Conservation (phyloP, 1,140 invertebrate species). For the Hormaphis cornu region DNA sequence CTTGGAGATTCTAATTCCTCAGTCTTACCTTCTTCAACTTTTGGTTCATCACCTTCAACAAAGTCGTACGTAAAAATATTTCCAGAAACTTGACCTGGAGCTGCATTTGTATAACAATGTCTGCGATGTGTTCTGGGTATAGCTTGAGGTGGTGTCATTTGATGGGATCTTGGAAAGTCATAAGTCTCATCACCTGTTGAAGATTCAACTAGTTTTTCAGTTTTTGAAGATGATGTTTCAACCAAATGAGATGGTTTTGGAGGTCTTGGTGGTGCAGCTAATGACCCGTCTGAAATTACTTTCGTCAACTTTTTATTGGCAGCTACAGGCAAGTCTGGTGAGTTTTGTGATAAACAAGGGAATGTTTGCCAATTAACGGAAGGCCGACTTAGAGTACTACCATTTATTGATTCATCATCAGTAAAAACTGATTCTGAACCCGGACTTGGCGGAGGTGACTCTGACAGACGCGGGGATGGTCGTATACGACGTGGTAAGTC, state of each 20-base stretch:
- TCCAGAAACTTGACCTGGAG: slow-evolving; percentile 47
- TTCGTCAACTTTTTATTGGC: slow-evolving; percentile 32
- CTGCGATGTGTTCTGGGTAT: slow-evolving; percentile 38
- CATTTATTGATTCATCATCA: slow-evolving; percentile 47
- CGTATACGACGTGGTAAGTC: slow-evolving; percentile 46
- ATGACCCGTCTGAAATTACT: slow-evolving; percentile 37
- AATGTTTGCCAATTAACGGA: slow-evolving; percentile 51
- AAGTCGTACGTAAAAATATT: slow-evolving; percentile 52
- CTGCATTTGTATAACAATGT: slow-evolving; percentile 65
- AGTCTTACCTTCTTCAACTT: slow-evolving; percentile 27
- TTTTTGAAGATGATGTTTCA: neutral
- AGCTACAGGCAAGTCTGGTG: slow-evolving; percentile 35
- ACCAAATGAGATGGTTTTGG: slow-evolving; percentile 58
- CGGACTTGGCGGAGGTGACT: slow-evolving; percentile 46
- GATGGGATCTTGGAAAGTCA: slow-evolving; percentile 61
- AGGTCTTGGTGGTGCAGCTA: slow-evolving; percentile 57
- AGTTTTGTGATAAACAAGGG: slow-evolving; percentile 48
- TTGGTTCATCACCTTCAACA: slow-evolving; percentile 13
- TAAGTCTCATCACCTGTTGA: slow-evolving; percentile 44
- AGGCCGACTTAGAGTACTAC: slow-evolving; percentile 32
- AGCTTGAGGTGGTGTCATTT: slow-evolving; percentile 41
- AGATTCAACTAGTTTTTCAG: slow-evolving; percentile 16
- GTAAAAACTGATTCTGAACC: slow-evolving; percentile 50
- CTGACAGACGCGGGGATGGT: slow-evolving; percentile 36
- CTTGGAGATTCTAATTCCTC: slow-evolving; percentile 47